Evolutionary conservation across 2,888 invertebrate genomes (phyloP).

Genomic region (Pollenia griseotomentosa): DNA sequence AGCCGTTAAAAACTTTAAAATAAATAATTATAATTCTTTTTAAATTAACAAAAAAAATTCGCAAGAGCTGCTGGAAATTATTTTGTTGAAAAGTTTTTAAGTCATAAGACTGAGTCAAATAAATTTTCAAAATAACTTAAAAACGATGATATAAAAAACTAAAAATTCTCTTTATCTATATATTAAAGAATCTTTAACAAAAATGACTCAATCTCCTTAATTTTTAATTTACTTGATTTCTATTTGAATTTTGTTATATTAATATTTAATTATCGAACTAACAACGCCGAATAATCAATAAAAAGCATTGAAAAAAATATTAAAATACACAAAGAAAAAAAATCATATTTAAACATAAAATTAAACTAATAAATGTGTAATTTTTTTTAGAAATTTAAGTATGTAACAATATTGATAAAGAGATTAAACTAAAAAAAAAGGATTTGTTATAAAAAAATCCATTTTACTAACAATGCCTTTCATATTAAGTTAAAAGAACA

Average conservation of each 20-base stretch:
- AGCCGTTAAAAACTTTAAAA: too few species aligned
- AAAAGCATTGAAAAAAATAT: neutral
- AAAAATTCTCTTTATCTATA: neutral
- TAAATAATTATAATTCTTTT: too few species aligned
- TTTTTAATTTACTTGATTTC: too few species aligned
- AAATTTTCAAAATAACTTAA: neutral
- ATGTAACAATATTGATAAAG: constrained; percentile 29
- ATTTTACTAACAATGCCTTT: constrained; percentile 55
- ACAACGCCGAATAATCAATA: neutral
- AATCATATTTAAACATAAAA: neutral
- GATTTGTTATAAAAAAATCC: neutral
- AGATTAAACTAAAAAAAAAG: constrained; percentile 31
- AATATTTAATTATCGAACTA: neutral
- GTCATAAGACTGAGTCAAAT: constrained; percentile 8
- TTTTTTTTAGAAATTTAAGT: constrained; percentile 33
- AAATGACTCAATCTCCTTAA: too few species aligned
- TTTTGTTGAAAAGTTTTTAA: neutral
- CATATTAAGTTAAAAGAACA: constrained; percentile 11
- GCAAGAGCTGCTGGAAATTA: neutral
- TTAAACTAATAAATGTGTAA: constrained; percentile 18
- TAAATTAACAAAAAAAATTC: neutral
- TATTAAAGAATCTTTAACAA: too few species aligned
- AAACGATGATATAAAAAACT: neutral
- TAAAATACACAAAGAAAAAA: constrained; percentile 6
- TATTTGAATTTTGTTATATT: neutral